Percentiles rank a stretch among this genome's conserved stretches.
phyloP scores from a whole-genome alignment of 2,797 vertebrate species.

The Protonibea diacanthus region DNA sequence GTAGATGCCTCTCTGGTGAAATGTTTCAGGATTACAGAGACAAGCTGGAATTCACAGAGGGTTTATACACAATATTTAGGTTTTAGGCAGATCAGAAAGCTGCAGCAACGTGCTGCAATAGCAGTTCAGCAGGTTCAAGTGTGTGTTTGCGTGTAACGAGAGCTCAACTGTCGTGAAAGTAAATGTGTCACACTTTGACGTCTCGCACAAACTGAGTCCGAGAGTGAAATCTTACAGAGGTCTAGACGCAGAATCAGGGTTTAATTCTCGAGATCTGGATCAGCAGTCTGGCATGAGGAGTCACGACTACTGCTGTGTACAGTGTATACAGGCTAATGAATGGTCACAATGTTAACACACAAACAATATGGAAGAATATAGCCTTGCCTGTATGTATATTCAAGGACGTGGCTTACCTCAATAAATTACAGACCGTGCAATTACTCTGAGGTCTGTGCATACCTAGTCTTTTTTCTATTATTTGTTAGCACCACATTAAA shows the following conservation, averaged over 20 bases:
- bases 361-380: constrained; percentile 1
- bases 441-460: constrained; percentile 11
- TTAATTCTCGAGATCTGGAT: constrained; percentile 42
- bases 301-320: constrained; percentile 30
- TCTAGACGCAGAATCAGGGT: constrained; percentile 30
- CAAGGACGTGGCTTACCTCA: background rate
- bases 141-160: constrained; percentile 13
- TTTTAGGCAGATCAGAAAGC: constrained; percentile 51
- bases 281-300: constrained; percentile 12
- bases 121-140: constrained; percentile 31
- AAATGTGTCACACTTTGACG: constrained; percentile 18
- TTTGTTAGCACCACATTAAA: constrained; percentile 41
- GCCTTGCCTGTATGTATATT: background rate
- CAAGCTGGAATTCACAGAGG: background rate
- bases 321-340: constrained; percentile 22
- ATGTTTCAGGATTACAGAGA: constrained; percentile 48
- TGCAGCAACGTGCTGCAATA: constrained; percentile 15
- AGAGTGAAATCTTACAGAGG: constrained; percentile 20
- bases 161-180: constrained; percentile 16
- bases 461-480: constrained; percentile 34
- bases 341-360: background rate
- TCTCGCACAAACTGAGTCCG: constrained; percentile 17
- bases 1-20: constrained; percentile 16
- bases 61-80: constrained; percentile 52
- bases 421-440: constrained; percentile 13